Base-by-base conservation (phyloP, 2,113 vertebrate genomes). In the Tachuris rubrigastra region DNA sequence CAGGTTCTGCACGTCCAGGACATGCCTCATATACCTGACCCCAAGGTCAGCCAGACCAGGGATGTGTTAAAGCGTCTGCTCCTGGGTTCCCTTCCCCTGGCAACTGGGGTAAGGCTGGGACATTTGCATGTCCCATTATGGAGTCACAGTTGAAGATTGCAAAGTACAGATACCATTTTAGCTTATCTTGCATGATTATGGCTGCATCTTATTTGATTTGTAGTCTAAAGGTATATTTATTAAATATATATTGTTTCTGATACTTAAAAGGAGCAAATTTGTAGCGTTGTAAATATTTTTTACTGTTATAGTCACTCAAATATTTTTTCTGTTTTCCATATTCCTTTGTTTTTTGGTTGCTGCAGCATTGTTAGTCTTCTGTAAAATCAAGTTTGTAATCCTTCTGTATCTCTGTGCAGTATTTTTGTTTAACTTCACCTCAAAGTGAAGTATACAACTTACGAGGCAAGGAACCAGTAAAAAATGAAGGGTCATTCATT, bases 81-180 rank as follows among this genome's bases (percentile, higher is more conserved):
- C 25, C 69, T 55, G 17, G 19, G 8, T 74, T 78, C 7, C 31
- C 6, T 41, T 83, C 15, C 14, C 23, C 23, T 84, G 55, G n/a
- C n/a, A 42, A 10, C 30, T 27, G 59, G 65, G 31, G 8, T 79
- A 3, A 35, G 37, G 27, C 5, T 24, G 35, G 62, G 37, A 44
- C 12, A 14, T 47, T 59, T 0, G 0, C 5, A 47, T 79, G 27
- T 58, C 33, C 44, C 13, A 30, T 0, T 14, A 14, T 9, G 53
- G 28, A 49, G 24, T n/a, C 13, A 31, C 25, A 71, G 13, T 42
- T 72, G 47, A 59, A 58, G 17, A 18, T 73, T 56, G 46, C 41
- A 30, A 17, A 47, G 6, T 14, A 30, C 19, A 56, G 27, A 60
- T 66, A 14, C 2, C 12, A 46, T n/a, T 46, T 25, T n/a, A 49